A percentile compares a stretch with the other conserved stretches of the same genome.
phyloP scores from a whole-genome alignment of 1,140 invertebrate species.

The Andrena cerasifolii region DNA sequence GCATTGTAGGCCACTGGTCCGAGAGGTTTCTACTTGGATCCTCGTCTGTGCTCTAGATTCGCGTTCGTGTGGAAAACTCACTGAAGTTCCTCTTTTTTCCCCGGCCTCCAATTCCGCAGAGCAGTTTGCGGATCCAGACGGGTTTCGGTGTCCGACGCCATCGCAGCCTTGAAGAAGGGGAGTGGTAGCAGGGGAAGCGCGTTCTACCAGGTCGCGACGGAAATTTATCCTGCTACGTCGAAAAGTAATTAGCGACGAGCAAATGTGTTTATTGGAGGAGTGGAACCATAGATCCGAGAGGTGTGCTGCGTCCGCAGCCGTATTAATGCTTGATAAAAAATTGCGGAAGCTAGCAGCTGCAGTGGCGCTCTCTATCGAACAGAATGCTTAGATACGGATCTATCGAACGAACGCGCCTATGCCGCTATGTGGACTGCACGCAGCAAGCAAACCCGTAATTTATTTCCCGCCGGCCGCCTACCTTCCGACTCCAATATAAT shows the following conservation, averaged over 20 bases:
- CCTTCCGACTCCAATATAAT: conserved; percentile 79
- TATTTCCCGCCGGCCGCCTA: conserved; percentile 77
- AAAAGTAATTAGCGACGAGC: conserved; percentile 29
- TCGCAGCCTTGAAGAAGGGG: background rate
- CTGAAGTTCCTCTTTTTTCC: too few relatives aligned
- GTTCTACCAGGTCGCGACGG: background rate
- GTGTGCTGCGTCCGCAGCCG: conserved; percentile 1
- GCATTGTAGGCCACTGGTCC: too few relatives aligned
- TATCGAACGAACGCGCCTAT: conserved; percentile 80
- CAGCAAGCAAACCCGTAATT: conserved; percentile 80
- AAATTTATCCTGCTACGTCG: background rate
- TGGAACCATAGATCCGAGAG: background rate
- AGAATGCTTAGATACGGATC: conserved; percentile 75
- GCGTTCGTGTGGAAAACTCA: too few relatives aligned
- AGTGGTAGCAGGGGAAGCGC: too few relatives aligned
- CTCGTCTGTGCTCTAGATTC: too few relatives aligned
- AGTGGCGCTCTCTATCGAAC: conserved; percentile 75
- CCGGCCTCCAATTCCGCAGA: too few relatives aligned
- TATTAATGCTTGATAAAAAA: conserved; percentile 72
- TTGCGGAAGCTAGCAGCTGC: conserved; percentile 74
- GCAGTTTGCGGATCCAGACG: background rate
- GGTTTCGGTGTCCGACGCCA: background rate
- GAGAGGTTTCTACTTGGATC: too few relatives aligned
- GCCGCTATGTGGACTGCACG: conserved; percentile 77
- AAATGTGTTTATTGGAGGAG: conserved; percentile 17